Evolutionary conservation across 2,888 invertebrate genomes (phyloP), one percentile per base, ranked within the genome.

Genomic region (Platypus cylindrus): DNA sequence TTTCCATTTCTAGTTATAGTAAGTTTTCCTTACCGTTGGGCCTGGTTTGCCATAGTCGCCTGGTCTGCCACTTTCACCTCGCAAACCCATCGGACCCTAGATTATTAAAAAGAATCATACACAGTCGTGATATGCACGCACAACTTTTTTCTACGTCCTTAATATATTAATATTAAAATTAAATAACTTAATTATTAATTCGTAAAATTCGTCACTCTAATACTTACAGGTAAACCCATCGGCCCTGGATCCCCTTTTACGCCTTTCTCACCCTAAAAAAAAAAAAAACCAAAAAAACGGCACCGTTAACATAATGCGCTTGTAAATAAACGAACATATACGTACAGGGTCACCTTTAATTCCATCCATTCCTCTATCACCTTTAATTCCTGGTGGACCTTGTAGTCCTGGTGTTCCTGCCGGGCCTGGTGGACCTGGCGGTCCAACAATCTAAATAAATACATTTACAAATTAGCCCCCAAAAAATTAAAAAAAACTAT

Each of bases 191-290:
- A 12, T 17, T n/a, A 17, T 17, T 17, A 18, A 30, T 24, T n/a
- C n/a, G n/a, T 8, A 20, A 8, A 20, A 26, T 26, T 26, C 26
- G 13, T 11, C 20, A 30, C 12, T 9, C 14, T 33, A n/a, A 14
- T 44, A 80, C 83, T 78, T 73, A 91, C 91, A 60, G 93, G 93
- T 55, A 94, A 67, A 54, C 93, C 94, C 89, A 93, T 93, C 35
- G 91, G 91, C 49, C 94, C 94, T 37, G 81, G 78, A 60, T 85
- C 84, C 38, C 87, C 87, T 61, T 77, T 80, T 33, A 72, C 68
- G 34, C 86, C 86, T 56, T 80, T 78, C 45, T 80, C 79, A 31
- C 86, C 86, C 85, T 86, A 63, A 34, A 69, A 66, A 13, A 33
- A 30, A 33, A 25, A 17, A 34, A 20, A 20, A 20, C 20, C n/a